These are phyloP conservation scores for Folsomia candida DNA, from an alignment of 2,888 invertebrate genomes.

Conservation along the genomic window DNA sequence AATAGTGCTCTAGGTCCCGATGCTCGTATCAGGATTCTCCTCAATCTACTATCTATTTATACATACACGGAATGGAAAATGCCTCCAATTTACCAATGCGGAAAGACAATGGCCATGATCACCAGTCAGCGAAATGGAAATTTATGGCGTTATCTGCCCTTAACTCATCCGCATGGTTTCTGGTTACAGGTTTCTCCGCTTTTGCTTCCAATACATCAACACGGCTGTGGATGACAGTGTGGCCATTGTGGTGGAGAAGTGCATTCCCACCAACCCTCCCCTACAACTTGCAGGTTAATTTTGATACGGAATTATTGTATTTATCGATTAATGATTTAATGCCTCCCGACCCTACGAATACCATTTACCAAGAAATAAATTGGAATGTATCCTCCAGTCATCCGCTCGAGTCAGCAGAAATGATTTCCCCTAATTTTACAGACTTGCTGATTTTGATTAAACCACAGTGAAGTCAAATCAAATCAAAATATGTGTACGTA, in stretches of 20 bases:
- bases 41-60: too few relatives aligned
- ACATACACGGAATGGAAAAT: background rate
- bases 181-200: conserved; percentile 44
- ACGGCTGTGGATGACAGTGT: conserved; percentile 50
- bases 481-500: too few relatives aligned
- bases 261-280: conserved; percentile 45
- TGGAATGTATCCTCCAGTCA: too few relatives aligned
- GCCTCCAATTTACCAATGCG: background rate
- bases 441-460: too few relatives aligned
- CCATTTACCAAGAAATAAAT: too few relatives aligned
- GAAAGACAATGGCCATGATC: background rate
- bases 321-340: background rate
- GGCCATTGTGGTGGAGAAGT: conserved; percentile 48
- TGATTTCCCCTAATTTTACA: too few relatives aligned
- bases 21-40: too few relatives aligned
- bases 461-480: too few relatives aligned
- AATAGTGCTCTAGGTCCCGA: too few relatives aligned
- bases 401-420: too few relatives aligned
- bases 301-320: background rate
- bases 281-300: conserved; percentile 42
- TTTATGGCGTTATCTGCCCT: background rate
- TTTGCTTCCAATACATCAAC: conserved; percentile 50
- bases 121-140: too few relatives aligned
- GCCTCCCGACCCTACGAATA: too few relatives aligned
- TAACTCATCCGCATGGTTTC: background rate